Conservation (phyloP, 1,140 invertebrate genomes). For the Tetramorium simillimum region DNA sequence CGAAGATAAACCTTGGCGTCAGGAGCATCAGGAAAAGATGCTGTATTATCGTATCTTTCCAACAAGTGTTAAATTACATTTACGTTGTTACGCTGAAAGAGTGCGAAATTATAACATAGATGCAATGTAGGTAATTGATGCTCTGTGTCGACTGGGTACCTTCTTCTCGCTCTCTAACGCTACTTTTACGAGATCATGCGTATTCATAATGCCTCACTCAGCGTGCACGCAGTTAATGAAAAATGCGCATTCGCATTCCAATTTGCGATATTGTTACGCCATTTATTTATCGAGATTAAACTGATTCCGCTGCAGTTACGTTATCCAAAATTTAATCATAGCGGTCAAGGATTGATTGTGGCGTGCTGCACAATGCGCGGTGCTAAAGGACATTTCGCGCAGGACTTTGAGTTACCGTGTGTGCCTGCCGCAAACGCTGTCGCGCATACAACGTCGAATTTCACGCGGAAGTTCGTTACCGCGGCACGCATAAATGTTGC, state of each 20-base stretch:
- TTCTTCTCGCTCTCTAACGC: neutral
- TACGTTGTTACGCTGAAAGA: no score
- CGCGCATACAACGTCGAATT: neutral
- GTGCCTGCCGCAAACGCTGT: neutral
- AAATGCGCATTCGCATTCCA: neutral
- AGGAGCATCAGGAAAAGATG: neutral
- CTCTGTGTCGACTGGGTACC: no score
- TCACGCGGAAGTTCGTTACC: neutral
- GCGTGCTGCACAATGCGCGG: neutral
- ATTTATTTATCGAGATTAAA: constrained; percentile 9
- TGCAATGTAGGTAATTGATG: no score
- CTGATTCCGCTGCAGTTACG: neutral
- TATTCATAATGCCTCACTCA: neutral
- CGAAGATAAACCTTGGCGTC: neutral
- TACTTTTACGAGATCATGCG: neutral
- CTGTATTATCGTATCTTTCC: neutral
- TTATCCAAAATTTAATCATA: constrained; percentile 32
- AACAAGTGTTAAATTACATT: no score
- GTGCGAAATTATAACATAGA: no score
- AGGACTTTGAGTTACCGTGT: neutral
- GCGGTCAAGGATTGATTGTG: neutral
- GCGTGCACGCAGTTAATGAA: neutral
- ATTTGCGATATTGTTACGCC: constrained; percentile 6
- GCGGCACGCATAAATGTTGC: neutral
- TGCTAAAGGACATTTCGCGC: neutral